phyloP scores from a whole-genome alignment of 2,888 invertebrate genomes.

The Stramonita haemastoma region DNA sequence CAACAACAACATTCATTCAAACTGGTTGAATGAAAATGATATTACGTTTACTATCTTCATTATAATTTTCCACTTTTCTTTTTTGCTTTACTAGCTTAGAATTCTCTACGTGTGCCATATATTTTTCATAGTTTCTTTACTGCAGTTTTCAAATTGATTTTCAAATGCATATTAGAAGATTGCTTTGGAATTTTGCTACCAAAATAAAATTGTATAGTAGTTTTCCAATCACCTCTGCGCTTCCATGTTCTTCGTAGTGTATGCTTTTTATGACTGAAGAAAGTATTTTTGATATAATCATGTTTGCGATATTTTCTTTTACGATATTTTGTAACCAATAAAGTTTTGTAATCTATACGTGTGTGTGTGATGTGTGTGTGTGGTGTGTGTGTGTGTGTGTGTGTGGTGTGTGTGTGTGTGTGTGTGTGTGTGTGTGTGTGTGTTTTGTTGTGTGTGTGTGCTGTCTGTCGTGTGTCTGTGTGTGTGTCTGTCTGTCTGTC shows the following conservation, averaged over 20 bases:
- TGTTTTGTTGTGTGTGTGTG: constrained; percentile 8
- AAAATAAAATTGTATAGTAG: too few species aligned
- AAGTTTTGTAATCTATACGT: not conserved
- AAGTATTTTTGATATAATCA: not conserved
- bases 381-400: constrained; percentile 10
- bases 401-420: constrained; percentile 9
- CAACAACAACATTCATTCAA: too few species aligned
- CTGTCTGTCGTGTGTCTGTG: constrained; percentile 13
- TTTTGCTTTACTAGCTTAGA: too few species aligned
- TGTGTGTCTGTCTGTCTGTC: not conserved
- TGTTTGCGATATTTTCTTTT: constrained; percentile 10
- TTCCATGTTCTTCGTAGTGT: not conserved
- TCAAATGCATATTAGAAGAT: too few species aligned
- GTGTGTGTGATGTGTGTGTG: constrained; percentile 14
- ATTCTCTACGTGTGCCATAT: too few species aligned
- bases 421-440: constrained; percentile 7
- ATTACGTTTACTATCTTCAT: too few species aligned
- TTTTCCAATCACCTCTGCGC: too few species aligned
- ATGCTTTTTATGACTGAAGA: not conserved
- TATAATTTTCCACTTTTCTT: too few species aligned
- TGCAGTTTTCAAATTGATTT: too few species aligned
- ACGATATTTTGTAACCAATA: constrained; percentile 6
- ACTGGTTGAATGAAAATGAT: too few species aligned
- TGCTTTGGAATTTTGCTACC: too few species aligned
- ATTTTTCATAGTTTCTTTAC: too few species aligned